Evolutionary conservation across 1,140 invertebrate genomes (phyloP), one percentile per base, ranked within the genome.

Genomic region (Subanguina moxae): DNA sequence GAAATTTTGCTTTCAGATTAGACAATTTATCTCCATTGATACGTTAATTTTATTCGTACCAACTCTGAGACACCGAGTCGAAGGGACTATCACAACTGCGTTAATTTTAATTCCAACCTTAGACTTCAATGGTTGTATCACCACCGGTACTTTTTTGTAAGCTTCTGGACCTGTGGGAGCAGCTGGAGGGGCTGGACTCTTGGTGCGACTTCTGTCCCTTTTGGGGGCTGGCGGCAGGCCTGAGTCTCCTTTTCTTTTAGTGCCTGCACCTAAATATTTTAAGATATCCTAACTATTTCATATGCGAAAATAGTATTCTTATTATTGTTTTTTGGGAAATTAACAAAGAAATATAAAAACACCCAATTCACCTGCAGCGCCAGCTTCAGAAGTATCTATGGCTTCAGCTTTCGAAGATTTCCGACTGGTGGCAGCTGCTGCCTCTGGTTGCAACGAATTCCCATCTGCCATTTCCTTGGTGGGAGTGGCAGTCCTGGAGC

Each of bases 401-500:
- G 38, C n/a, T 13, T 43, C 58, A 28, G 28, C 48, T 42, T 58
- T 57, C 61, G 69, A 66, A 3, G 57, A 58, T 61, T 70, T 58
- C 21, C 66, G n/a, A 9, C 76, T 62, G 25, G 59, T 63, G 25
- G 45, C 59, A 13, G 27, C 48, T 23, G 62, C 38, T 23, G 61
- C 28, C 59, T 72, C 72, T 45, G 73, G 73, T n/a, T 57, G 73
- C 57, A 71, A 56, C 13, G 70, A 63, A 11, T 61, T 76, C 64
- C 57, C 45, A 48, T 9, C 63, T 19, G 30, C 28, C 8, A 62
- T 21, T 46, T 81, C 78, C 42, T 68, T 65, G 1, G 78, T 82
- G 11, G 80, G 80, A 21, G 80, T 82, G 8, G 70, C 72, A 23
- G 80, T 80, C 25, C 80, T 70, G 25, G 78, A 78, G 23, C 76